These are phyloP conservation scores for Candoia aspera DNA, from an alignment of 2,113 vertebrate genomes.

Conservation along the genomic window DNA sequence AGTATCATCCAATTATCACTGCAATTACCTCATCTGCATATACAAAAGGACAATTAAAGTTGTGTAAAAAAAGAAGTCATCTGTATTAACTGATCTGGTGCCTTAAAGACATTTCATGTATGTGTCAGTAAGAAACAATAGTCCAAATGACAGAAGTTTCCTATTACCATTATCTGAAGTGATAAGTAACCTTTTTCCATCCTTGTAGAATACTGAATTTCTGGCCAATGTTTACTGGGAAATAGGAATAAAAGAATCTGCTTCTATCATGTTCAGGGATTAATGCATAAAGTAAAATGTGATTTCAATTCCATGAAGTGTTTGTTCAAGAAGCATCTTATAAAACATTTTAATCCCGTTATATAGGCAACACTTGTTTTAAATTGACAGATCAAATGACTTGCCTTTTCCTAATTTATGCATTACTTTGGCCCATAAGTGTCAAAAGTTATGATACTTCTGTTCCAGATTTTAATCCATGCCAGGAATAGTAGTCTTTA, in stretches of 20 bases:
- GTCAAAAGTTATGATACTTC: neutral
- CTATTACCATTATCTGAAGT: neutral
- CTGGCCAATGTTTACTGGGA: conserved; percentile 36
- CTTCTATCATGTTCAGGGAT: neutral
- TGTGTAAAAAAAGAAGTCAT: neutral
- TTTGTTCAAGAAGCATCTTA: neutral
- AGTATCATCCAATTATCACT: too few species aligned
- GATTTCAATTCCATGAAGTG: neutral
- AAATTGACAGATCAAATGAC: neutral
- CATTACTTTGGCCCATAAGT: neutral
- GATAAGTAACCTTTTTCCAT: neutral
- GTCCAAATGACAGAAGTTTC: neutral
- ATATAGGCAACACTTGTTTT: neutral
- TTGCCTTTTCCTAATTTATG: neutral
- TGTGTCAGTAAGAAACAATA: too few species aligned
- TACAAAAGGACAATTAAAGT: too few species aligned
- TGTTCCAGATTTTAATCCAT: neutral
- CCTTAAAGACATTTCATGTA: neutral
- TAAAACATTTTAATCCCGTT: too few species aligned
- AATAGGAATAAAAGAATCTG: neutral
- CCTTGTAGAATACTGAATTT: neutral
- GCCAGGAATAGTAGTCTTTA: too few species aligned
- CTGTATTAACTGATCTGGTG: neutral
- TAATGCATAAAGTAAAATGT: neutral
- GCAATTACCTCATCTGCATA: too few species aligned